Evolutionary conservation across 2,888 invertebrate species (phyloP).

Genomic region (Drymonia ruficornis): DNA sequence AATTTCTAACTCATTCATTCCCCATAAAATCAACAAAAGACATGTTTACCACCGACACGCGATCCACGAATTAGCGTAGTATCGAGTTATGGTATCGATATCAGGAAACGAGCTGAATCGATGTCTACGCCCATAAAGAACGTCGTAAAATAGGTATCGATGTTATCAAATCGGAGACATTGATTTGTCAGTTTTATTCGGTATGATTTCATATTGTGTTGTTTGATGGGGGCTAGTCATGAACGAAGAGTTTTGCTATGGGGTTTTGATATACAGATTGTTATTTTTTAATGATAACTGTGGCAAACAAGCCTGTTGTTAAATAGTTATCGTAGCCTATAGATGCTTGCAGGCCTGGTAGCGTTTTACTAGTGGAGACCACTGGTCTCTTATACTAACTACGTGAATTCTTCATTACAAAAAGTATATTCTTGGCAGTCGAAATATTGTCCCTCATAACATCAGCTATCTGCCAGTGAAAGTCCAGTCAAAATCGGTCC

Average conservation of each 20-base stretch:
- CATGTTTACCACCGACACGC: slow-evolving; percentile 25
- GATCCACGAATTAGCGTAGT: slow-evolving; percentile 29
- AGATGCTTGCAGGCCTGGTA: no score
- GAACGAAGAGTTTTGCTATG: neutral
- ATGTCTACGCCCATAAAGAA: slow-evolving; percentile 22
- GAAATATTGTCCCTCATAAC: no score
- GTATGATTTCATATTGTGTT: slow-evolving; percentile 11
- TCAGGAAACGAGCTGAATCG: slow-evolving; percentile 31
- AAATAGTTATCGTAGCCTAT: no score
- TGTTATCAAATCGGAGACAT: slow-evolving; percentile 29
- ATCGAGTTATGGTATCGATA: slow-evolving; percentile 33
- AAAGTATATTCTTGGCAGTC: no score
- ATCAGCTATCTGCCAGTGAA: no score
- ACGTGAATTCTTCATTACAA: no score
- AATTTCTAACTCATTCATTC: neutral
- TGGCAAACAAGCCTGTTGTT: no score
- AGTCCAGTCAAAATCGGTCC: no score
- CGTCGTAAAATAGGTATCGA: slow-evolving; percentile 37
- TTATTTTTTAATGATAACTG: no score
- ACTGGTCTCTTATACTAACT: no score
- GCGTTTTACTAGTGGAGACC: no score
- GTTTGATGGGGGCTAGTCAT: neutral
- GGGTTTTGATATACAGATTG: no score
- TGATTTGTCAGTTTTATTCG: slow-evolving; percentile 17
- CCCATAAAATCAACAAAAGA: neutral